Base-by-base conservation (phyloP, 2,888 invertebrate species). In the Drosophila mercatorum region DNA sequence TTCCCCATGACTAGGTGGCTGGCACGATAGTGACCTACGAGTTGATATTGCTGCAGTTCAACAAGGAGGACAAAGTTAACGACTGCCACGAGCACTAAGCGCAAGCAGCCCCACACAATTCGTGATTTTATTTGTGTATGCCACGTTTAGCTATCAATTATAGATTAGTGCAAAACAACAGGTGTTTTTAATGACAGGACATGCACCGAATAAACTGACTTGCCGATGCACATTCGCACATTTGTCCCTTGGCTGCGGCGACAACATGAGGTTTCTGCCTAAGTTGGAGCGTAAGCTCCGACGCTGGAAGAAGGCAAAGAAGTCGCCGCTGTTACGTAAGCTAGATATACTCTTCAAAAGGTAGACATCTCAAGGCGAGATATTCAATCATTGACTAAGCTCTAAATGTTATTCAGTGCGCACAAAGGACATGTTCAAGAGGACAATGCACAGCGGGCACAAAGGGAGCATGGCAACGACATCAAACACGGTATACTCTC, bases 11-110 rank as follows among this genome's bases (percentile, higher is more conserved):
- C 58, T 44, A 94, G 94, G 93, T 94, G 57, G 94, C 94, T 44
- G 94, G 94, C 41, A 94, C 94, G 3, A 94, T 94, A 60, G 94
- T 94, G 8, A 94, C 94, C 7, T 94, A 94, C 78, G 94, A 94
- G 85, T 90, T 94, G 22, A 94, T 94, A 36, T 86, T 94, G 62
- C 91, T 94, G 47, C 94, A 94, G 73, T 94, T 94, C 76, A 94
- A 94, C 75, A 92, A 93, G 44, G 91, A 83, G 56, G 89, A 86
- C 68, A 82, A 86, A 80, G 78, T 91, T 36, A 75, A 71, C 63
- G 88, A 83, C 72, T 91, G 91, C 76, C 68, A 67, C 53, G 79
- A 85, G 47, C 58, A 72, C 55, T 75, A 12, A 75, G 22, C 22
- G 22, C 22, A 22, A 22, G 22, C 22, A 22, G 34, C 36, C 11